These are phyloP conservation scores for Drosophila asahinai DNA, from an alignment of 1,140 invertebrate species.

Conservation along the genomic window DNA sequence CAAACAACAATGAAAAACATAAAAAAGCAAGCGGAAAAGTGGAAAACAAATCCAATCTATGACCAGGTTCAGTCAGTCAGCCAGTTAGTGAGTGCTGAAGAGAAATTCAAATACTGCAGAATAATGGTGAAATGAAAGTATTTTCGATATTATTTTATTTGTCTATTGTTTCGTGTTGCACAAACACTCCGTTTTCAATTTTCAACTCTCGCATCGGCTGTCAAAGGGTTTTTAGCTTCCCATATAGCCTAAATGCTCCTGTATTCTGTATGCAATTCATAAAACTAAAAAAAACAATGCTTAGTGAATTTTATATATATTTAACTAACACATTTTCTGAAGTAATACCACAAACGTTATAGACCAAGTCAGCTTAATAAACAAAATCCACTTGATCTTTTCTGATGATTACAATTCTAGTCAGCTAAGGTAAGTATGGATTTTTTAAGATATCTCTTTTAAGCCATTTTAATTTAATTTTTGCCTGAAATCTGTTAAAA, in stretches of 20 bases:
- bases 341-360: background rate
- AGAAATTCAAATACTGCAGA: slow-evolving; percentile 60
- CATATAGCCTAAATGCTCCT: background rate
- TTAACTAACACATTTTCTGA: background rate
- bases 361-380: background rate
- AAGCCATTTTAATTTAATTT: background rate
- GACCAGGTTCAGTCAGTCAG: slow-evolving; percentile 34
- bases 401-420: background rate
- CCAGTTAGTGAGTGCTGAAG: slow-evolving; percentile 28
- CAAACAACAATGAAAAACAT: slow-evolving; percentile 6
- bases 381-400: background rate
- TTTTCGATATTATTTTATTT: slow-evolving; percentile 37
- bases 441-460: background rate
- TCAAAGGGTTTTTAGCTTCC: slow-evolving; percentile 44
- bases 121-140: slow-evolving; percentile 59
- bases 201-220: slow-evolving; percentile 14
- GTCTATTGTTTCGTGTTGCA: slow-evolving; percentile 24
- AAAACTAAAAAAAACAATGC: background rate
- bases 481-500: too few species aligned
- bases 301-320: background rate
- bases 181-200: slow-evolving; percentile 35
- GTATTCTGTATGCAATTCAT: background rate
- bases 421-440: accelerated
- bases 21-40: slow-evolving; percentile 26
- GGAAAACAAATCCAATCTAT: slow-evolving; percentile 49